These are phyloP conservation scores for Eospalax fontanierii DNA, from an alignment of 2,797 vertebrate species.

Conservation along the genomic window DNA sequence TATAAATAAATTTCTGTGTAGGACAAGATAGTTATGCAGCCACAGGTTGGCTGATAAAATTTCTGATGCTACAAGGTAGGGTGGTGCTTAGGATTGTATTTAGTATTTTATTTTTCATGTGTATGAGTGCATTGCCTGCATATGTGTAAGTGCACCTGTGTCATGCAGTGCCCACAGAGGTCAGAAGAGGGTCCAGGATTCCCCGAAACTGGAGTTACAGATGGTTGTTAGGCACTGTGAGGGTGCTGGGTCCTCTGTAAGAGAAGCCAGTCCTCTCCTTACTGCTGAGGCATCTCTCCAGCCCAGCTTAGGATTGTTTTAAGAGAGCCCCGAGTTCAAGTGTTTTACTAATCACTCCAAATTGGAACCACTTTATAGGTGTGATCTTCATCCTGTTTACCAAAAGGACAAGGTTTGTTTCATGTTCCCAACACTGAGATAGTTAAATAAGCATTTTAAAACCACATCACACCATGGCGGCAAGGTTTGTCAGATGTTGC, in stretches of 20 bases:
- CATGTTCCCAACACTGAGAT: background rate
- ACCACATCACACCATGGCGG: background rate
- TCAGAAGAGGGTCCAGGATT: no score
- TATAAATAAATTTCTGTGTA: background rate
- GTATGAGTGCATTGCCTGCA: no score
- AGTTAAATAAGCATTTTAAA: slow-evolving; percentile 38
- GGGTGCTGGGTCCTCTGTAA: no score
- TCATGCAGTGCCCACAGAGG: no score
- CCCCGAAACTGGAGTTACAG: no score
- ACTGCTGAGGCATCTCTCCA: background rate
- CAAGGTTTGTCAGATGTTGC: slow-evolving; percentile 1
- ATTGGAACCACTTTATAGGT: background rate
- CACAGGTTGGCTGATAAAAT: no score
- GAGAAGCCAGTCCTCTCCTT: no score
- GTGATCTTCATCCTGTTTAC: slow-evolving; percentile 18
- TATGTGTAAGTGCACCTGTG: no score
- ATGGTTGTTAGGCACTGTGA: no score
- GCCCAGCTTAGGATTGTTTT: slow-evolving; percentile 6
- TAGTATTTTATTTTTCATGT: no score
- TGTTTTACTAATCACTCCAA: slow-evolving; percentile 45
- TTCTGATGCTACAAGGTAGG: no score
- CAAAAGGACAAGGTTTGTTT: slow-evolving; percentile 4
- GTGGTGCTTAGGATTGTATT: no score
- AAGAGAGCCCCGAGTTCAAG: background rate
- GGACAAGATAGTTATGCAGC: background rate